Evolutionary conservation across 2,888 invertebrate genomes (phyloP).

Genomic region (Drosophila buzzatii): DNA sequence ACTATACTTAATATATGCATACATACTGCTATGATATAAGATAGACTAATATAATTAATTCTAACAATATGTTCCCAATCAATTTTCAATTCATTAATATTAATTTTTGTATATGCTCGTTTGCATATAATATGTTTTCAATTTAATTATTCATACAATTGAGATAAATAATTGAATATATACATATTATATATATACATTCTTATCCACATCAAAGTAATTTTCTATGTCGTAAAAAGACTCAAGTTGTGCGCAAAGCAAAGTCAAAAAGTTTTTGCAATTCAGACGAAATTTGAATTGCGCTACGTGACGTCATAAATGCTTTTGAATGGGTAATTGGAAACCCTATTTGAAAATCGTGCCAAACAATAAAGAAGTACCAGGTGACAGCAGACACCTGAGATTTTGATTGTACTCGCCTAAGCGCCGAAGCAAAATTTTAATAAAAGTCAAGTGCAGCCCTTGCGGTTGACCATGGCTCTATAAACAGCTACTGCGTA

Average conservation of each 20-base stretch:
- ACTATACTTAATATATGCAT: not conserved
- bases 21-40: not conserved
- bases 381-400: slow-evolving; percentile 57
- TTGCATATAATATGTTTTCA: slow-evolving; percentile 1
- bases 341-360: slow-evolving; percentile 59
- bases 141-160: slow-evolving; percentile 4
- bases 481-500: slow-evolving; percentile 35
- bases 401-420: slow-evolving; percentile 27
- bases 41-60: not conserved
- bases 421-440: slow-evolving; percentile 32
- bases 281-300: slow-evolving; percentile 36
- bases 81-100: slow-evolving; percentile 3
- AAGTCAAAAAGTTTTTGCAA: slow-evolving; percentile 28
- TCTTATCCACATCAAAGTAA: not conserved
- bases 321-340: slow-evolving; percentile 45
- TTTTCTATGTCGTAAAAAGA: too few species aligned
- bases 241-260: not conserved
- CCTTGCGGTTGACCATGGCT: slow-evolving; percentile 42
- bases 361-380: slow-evolving; percentile 23
- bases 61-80: not conserved
- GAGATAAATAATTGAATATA: not conserved
- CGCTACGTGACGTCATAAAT: slow-evolving; percentile 46
- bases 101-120: not conserved
- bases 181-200: not conserved
- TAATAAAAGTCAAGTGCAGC: slow-evolving; percentile 23